Evolutionary conservation across 2,113 vertebrate species (phyloP), one percentile per base, ranked within the genome.

Genomic region (Sorex fumeus): DNA sequence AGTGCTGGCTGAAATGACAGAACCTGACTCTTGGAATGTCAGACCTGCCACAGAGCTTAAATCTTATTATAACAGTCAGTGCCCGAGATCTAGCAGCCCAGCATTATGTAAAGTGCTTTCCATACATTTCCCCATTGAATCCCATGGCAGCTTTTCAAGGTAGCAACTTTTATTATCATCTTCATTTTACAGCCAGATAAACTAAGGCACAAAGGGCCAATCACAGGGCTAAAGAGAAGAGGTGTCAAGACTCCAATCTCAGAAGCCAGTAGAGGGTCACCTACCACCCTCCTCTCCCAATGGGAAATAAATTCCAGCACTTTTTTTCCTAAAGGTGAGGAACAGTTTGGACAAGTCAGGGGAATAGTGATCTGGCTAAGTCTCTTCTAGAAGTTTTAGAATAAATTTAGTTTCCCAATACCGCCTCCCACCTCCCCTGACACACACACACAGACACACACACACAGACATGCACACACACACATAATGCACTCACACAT

Each of bases 41-140:
- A 96, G 93, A 82, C 40, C 87, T 92, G 91, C 89, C 89, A 93
- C 84, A 71, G 83, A 69, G 72, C 72, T 89, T 84, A 84, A 69
- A 87, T 95, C 94, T 93, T 94, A 89, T 92, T 89, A 34, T 32
- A 93, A 91, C 36, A 71, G 69, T 80, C 93, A 96, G 94, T 91
- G 77, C 34, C 78, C 87, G 36, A 78, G 86, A 97, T 94, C 91
- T 91, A 81, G 67, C 92, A 91, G 23, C 30, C 50, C 1, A 2
- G 83, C 43, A 78, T 45, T 47, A 34, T 40, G 72, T 40, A 91
- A 66, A 88, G n/a, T 72, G 36, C 28, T 67, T 60, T 45, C 32
- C 57, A 25, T 47, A 45, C 13, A 36, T 78, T 92, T 87, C 91
- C 62, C 6, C 47, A 30, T 30, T 28, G 9, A 88, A 70, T 89